Evolutionary conservation across 2,113 vertebrate genomes (phyloP).

Genomic region (Theristicus caerulescens): DNA sequence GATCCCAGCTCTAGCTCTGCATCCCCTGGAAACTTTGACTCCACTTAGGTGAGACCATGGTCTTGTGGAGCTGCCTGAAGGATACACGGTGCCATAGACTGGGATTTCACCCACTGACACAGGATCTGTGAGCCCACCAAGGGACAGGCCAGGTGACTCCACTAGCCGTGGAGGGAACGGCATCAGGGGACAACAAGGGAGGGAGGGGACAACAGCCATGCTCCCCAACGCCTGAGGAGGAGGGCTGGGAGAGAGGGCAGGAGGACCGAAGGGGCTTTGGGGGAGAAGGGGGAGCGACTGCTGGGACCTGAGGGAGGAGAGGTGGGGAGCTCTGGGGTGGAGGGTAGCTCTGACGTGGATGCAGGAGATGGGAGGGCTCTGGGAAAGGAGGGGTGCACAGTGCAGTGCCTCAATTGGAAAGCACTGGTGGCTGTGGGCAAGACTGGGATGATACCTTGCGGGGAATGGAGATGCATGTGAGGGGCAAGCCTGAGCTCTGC

Average conservation of each 20-base stretch:
- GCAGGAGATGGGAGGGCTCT: background rate
- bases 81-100: background rate
- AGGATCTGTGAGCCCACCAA: background rate
- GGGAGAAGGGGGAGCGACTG: background rate
- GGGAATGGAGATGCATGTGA: background rate
- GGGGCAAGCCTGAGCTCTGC: background rate
- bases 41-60: background rate
- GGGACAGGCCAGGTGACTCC: background rate
- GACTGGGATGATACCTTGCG: background rate
- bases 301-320: background rate
- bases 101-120: background rate
- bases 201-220: background rate
- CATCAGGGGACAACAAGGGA: background rate
- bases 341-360: background rate
- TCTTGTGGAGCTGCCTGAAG: background rate
- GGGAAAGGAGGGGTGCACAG: background rate
- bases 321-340: background rate
- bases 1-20: background rate
- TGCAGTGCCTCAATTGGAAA: background rate
- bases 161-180: accelerated
- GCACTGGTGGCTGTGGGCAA: background rate
- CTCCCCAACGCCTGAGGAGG: background rate
- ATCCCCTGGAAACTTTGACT: background rate
- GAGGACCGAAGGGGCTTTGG: background rate
- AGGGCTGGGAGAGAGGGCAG: background rate